A percentile compares a stretch with the other conserved stretches of the same genome.
Conservation (phyloP, 2,797 vertebrate genomes). For the Sebastes iracundus region DNA sequence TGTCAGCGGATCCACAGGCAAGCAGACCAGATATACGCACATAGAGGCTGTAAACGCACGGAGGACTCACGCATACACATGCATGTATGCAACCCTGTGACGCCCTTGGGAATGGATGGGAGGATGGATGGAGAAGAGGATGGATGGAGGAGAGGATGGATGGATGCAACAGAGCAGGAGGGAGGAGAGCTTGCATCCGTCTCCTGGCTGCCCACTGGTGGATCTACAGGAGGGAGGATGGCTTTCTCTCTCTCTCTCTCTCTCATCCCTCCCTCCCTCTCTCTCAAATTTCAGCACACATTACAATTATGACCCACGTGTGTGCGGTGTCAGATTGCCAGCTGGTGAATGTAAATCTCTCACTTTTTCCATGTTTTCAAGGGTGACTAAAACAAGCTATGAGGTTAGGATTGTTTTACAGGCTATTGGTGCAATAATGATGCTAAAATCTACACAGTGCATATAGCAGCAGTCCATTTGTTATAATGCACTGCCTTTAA, state of each 20-base stretch:
- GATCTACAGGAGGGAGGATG: slow-evolving; percentile 36
- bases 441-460: neutral
- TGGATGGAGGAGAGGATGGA: slow-evolving; percentile 53
- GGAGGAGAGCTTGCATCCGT: slow-evolving; percentile 60
- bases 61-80: slow-evolving; percentile 17
- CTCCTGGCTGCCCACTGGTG: slow-evolving; percentile 56
- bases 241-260: slow-evolving; percentile 8
- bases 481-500: neutral
- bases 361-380: neutral
- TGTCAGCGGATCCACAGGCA: slow-evolving; percentile 61
- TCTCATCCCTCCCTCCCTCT: slow-evolving; percentile 21
- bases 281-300: neutral
- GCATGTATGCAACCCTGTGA: slow-evolving; percentile 45
- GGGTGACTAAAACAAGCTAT: neutral
- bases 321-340: neutral
- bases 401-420: neutral
- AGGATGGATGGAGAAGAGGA: slow-evolving; percentile 40
- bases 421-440: neutral
- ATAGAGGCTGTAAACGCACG: neutral
- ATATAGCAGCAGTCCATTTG: neutral
- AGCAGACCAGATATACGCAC: slow-evolving; percentile 33
- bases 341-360: neutral
- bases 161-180: slow-evolving; percentile 57
- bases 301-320: neutral
- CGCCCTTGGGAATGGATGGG: slow-evolving; percentile 54